These are phyloP conservation scores for Agrotis segetum DNA, from an alignment of 2,888 invertebrate genomes.

Conservation along the genomic window DNA sequence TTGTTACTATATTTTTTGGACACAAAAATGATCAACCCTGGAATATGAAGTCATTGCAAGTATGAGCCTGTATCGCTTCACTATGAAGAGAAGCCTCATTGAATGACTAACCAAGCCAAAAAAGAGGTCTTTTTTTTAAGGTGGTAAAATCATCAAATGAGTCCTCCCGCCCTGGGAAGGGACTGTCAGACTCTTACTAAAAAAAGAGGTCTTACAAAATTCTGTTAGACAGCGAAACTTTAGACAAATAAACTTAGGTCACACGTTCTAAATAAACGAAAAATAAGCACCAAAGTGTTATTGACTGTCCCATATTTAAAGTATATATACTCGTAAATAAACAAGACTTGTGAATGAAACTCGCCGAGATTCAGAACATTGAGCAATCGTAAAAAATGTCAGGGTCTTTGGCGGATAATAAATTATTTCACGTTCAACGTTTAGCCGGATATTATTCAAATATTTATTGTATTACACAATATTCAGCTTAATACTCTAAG, in stretches of 20 bases:
- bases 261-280: slow-evolving; percentile 10
- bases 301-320: slow-evolving; percentile 12
- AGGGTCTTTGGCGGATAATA: slow-evolving; percentile 59
- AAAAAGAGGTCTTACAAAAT: too few species aligned
- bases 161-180: too few species aligned
- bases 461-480: slow-evolving; percentile 35
- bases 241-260: background rate
- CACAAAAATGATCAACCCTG: too few species aligned
- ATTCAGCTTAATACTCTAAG: slow-evolving; percentile 12
- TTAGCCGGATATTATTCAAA: slow-evolving; percentile 66
- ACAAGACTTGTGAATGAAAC: slow-evolving; percentile 51
- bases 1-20: too few species aligned
- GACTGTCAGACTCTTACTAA: too few species aligned
- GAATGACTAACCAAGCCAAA: too few species aligned
- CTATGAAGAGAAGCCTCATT: too few species aligned
- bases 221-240: background rate
- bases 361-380: slow-evolving; percentile 25
- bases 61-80: too few species aligned
- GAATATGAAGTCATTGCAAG: too few species aligned
- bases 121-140: too few species aligned
- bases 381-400: slow-evolving; percentile 66
- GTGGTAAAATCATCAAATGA: too few species aligned
- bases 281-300: slow-evolving; percentile 3
- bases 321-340: slow-evolving; percentile 31
- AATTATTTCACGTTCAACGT: slow-evolving; percentile 53